Base-by-base conservation (phyloP, 2,888 invertebrate species). In the Chaetogeoica ovagalla region DNA sequence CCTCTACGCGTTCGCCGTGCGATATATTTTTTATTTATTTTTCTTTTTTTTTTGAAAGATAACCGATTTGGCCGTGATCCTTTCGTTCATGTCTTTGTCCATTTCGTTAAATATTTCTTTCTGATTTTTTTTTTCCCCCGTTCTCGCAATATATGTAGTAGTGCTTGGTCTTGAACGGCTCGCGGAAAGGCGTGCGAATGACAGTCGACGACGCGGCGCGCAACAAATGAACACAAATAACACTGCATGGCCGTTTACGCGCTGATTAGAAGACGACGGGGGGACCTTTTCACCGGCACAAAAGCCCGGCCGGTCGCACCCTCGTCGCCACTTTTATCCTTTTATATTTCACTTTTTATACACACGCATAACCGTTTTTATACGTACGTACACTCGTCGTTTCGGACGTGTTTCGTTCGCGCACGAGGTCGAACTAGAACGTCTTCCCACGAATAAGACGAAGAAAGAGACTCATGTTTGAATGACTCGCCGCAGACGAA, bases 61-160 rank as follows among this genome's bases (percentile, higher is more conserved):
- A 79, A 71, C 70, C 69, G 69, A 79, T 79, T 79, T 71, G 69
- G 71, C 69, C 63, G 70, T 71, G 79, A 70, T 79, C 79, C 48
- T 71, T 79, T 63, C 62, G 71, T 71, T 71, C 63, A 70, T 55
- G 39, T 69, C 55, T 79, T 62, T 70, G 62, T 79, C 70, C 52
- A 30, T 70, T 79, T 39, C 66, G 57, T 66, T 30, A 4, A 30
- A 30, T 30, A 30, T 30, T 30, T 30, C 30, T 30, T 30, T 30
- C 4, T 30, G n/a, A n/a, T 57, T 66, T 59, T 57, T 59, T 75
- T 75, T 65, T 66, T 43, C n/a, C n/a, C n/a, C n/a, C n/a, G 30
- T 30, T 30, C 30, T 30, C 30, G 1, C 4, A 30, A 30, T 30
- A 30, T 30, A 30, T n/a, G n/a, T n/a, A n/a, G n/a, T n/a, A n/a